A percentile compares a stretch with the other conserved stretches of the same genome.
Evolutionary conservation across 2,797 vertebrate species (phyloP).

Genomic region (Poeciliopsis presidionis): DNA sequence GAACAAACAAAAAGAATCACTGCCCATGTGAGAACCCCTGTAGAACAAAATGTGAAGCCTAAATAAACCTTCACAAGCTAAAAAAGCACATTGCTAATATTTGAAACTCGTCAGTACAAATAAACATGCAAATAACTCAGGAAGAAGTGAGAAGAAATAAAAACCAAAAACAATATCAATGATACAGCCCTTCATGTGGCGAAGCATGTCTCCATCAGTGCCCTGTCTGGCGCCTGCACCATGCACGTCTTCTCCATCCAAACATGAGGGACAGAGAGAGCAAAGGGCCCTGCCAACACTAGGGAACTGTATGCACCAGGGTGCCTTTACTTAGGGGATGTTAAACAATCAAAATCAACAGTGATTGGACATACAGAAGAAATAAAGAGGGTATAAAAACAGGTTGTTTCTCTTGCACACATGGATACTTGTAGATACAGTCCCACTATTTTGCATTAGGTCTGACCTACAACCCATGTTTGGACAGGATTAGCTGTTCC

Average conservation of each 20-base stretch:
- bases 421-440: slow-evolving; percentile 31
- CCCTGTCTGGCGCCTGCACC: slow-evolving; percentile 87
- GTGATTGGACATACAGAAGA: slow-evolving; percentile 59
- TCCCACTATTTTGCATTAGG: slow-evolving; percentile 48
- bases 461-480: slow-evolving; percentile 73
- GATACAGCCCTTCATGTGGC: slow-evolving; percentile 85
- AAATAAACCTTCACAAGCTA: slow-evolving; percentile 56
- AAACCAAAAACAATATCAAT: slow-evolving; percentile 74
- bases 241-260: slow-evolving; percentile 93
- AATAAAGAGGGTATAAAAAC: slow-evolving; percentile 46
- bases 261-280: slow-evolving; percentile 85
- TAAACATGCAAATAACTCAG: slow-evolving; percentile 81
- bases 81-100: slow-evolving; percentile 63
- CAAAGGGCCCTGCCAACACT: slow-evolving; percentile 66
- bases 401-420: slow-evolving; percentile 29
- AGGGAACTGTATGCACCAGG: slow-evolving; percentile 58
- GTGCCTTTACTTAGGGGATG: slow-evolving; percentile 48
- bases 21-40: slow-evolving; percentile 66
- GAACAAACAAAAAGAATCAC: slow-evolving; percentile 50
- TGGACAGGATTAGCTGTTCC: slow-evolving; percentile 77
- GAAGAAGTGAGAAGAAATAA: slow-evolving; percentile 36
- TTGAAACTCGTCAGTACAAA: slow-evolving; percentile 83
- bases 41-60: slow-evolving; percentile 64
- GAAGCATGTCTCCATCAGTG: slow-evolving; percentile 86
- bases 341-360: slow-evolving; percentile 59